Evolutionary conservation across 2,797 vertebrate genomes (phyloP).

Genomic region (Hoplostethus mediterraneus): DNA sequence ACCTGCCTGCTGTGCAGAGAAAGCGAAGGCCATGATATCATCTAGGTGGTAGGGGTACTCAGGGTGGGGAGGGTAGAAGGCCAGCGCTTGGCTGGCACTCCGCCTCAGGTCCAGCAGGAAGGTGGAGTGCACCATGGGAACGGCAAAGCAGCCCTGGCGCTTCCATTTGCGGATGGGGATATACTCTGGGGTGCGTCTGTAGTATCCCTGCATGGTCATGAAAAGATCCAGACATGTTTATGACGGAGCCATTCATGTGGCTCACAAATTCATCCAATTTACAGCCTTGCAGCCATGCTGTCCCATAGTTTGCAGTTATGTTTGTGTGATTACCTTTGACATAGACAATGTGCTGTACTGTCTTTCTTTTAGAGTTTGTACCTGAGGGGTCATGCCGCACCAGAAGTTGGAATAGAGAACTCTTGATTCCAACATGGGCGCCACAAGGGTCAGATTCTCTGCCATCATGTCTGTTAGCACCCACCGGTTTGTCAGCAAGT

Average conservation of each 20-base stretch:
- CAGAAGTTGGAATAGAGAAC: constrained; percentile 94
- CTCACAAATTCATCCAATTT: neutral
- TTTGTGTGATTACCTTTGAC: neutral
- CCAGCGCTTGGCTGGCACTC: constrained; percentile 80
- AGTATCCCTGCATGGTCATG: constrained; percentile 86
- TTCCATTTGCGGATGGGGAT: constrained; percentile 89
- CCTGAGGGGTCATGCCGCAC: constrained; percentile 93
- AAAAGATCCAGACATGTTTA: neutral
- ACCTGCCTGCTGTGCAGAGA: constrained; percentile 91
- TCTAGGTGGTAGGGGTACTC: constrained; percentile 89
- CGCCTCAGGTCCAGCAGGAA: constrained; percentile 90
- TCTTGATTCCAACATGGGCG: constrained; percentile 92
- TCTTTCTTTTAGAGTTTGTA: constrained; percentile 50
- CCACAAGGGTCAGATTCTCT: constrained; percentile 89
- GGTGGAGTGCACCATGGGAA: constrained; percentile 93
- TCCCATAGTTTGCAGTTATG: neutral
- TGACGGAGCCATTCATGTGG: neutral
- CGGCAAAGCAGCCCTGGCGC: constrained; percentile 87
- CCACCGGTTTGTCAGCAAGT: constrained; percentile 89
- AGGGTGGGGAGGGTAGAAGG: constrained; percentile 87
- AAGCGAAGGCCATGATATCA: constrained; percentile 92
- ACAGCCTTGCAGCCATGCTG: neutral
- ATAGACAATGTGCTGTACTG: neutral
- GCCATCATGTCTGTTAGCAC: constrained; percentile 88
- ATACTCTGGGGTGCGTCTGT: constrained; percentile 90